Conservation (phyloP, 2,113 vertebrate genomes). For the Bos javanicus region DNA sequence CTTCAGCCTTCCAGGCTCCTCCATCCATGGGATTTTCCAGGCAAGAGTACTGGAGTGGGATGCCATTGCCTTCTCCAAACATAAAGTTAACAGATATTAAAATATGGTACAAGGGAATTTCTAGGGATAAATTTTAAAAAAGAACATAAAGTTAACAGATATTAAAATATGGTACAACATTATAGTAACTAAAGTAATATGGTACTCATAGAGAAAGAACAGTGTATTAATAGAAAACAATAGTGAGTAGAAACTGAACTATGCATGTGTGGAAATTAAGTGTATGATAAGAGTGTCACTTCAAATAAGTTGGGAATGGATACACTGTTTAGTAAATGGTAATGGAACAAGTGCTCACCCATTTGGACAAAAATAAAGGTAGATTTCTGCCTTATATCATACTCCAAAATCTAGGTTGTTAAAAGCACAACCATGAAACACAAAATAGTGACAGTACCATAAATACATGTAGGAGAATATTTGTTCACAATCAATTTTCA, state of each 20-base stretch:
- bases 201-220: background rate
- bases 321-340: background rate
- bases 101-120: background rate
- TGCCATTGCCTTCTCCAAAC: too few relatives aligned
- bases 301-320: background rate
- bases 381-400: background rate
- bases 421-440: background rate
- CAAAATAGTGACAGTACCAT: background rate
- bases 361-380: background rate
- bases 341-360: background rate
- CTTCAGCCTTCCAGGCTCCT: too few relatives aligned
- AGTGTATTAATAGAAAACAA: background rate
- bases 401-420: background rate
- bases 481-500: background rate
- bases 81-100: too few relatives aligned
- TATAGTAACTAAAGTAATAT: background rate
- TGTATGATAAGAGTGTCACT: background rate
- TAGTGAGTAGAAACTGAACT: background rate
- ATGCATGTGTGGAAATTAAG: background rate
- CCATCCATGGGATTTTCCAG: too few relatives aligned
- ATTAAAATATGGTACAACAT: background rate
- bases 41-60: too few relatives aligned
- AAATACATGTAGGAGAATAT: background rate
- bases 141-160: background rate
- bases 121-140: conserved; percentile 1